Evolutionary conservation across 2,797 vertebrate genomes (phyloP), one percentile per base, ranked within the genome.

Genomic region (Anguilla obscura): DNA sequence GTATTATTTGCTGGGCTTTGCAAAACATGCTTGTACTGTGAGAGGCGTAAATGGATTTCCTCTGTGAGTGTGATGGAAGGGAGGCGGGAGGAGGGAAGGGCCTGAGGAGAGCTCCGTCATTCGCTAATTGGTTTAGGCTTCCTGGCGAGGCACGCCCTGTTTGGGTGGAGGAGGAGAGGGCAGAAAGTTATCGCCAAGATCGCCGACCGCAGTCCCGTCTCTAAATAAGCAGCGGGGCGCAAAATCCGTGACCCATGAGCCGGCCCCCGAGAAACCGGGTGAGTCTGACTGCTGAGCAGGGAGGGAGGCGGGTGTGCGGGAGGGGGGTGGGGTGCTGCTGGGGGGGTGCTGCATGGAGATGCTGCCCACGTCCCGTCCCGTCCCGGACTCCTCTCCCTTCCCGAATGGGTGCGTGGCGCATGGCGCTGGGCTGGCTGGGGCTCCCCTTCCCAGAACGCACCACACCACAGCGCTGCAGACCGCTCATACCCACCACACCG

Each of bases 11-110:
- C 91, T 92, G 90, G 90, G 90, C 89, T 94, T 93, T 92, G 87
- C 94, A 71, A 88, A 91, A 94, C 93, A 94, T 92, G 93, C 92
- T 90, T 91, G 89, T 84, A 71, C 92, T 92, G 92, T 95, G 94
- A 96, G 95, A 93, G 94, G 91, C 92, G 93, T 96, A 96, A 96
- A 97, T 96, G 96, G 95, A 93, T 93, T 90, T 45, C 91, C 10
- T 95, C 86, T 93, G 94, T 91, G 12, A 89, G 91, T 76, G 84
- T 88, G 90, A 90, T 79, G 92, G 93, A 89, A 69, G 91, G 92
- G 88, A 90, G 90, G 90, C 36, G 84, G 50, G 45, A 84, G 50
- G 69, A 79, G 60, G 40, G 56, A 86, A 63, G 89, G 87, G 82
- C 84, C 5, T 18, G 16, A 24, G 33, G 36, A 24, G 85, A 88